These are phyloP conservation scores for Koerneria pararmatus DNA, from an alignment of 2,888 invertebrate genomes.

Conservation along the genomic window DNA sequence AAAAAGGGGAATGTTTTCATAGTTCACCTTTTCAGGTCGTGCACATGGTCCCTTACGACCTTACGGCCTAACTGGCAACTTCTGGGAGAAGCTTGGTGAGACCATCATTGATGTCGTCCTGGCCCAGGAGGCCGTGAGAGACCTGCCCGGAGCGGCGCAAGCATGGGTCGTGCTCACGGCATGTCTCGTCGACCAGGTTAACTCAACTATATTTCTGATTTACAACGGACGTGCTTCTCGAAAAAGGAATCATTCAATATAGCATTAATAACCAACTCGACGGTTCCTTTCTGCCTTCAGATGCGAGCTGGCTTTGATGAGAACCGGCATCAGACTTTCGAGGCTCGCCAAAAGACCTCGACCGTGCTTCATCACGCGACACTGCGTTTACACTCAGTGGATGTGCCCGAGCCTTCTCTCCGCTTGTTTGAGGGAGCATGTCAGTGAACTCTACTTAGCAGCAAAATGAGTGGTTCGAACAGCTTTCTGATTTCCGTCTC, in stretches of 20 bases:
- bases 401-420: too few relatives aligned
- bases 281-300: conserved; percentile 21
- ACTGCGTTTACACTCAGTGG: too few relatives aligned
- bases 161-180: conserved; percentile 59
- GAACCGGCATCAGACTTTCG: conserved; percentile 31
- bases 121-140: conserved; percentile 53
- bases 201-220: neutral
- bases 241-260: conserved; percentile 10
- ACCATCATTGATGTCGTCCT: conserved; percentile 56
- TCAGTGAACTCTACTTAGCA: too few relatives aligned
- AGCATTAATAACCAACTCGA: neutral
- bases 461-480: too few relatives aligned
- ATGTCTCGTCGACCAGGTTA: conserved; percentile 54
- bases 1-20: too few relatives aligned
- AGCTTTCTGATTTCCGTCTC: too few relatives aligned
- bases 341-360: conserved; percentile 33
- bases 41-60: conserved; percentile 53
- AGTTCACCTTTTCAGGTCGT: conserved; percentile 37
- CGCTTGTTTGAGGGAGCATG: too few relatives aligned
- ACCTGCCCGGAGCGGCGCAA: conserved; percentile 57
- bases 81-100: conserved; percentile 58
- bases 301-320: conserved; percentile 54
- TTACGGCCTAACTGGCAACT: conserved; percentile 51
- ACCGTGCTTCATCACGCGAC: conserved; percentile 46
- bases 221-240: neutral